Evolutionary conservation across 2,797 vertebrate genomes (phyloP), one percentile per base, ranked within the genome.

Genomic region (Liparis tanakae): DNA sequence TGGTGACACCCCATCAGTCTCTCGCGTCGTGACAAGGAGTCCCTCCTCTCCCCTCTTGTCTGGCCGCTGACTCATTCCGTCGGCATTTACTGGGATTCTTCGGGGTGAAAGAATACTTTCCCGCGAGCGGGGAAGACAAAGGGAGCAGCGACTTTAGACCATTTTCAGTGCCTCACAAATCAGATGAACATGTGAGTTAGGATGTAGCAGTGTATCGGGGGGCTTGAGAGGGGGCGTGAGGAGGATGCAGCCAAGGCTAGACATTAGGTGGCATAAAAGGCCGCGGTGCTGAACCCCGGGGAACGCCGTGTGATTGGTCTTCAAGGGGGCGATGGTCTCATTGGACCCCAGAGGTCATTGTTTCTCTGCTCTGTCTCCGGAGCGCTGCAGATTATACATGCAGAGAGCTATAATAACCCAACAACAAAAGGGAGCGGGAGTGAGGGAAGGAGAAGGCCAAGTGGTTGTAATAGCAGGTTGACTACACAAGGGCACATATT

Each of bases 1-100:
- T 79, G 62, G 76, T 82, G 82, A 82, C 81, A 79, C 75, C 80
- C 63, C 50, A 88, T 86, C 84, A 73, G 72, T 72, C 59, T 78
- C 74, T 82, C 61, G 81, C 10, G 83, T 87, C 67, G 74, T 89
- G 88, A 88, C 85, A 86, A 14, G 80, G 84, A 78, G 82, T 80
- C 72, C 87, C 85, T 80, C 83, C 81, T 83, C 81, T 75, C 81
- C 71, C 73, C 73, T 69, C 46, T 70, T 68, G 67, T 78, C 80
- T 84, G 72, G 73, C 33, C 53, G 44, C 88, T 90, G 89, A 92
- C 86, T 92, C 88, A 92, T 72, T 87, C 78, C 73, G 80, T 83
- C 70, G 78, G 81, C 67, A 80, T 82, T 68, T 71, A 71, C 80
- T 81, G 68, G 74, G 43, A 20, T 78, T 81, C 82, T 81, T 77